A percentile compares a stretch with the other conserved stretches of the same genome.
Evolutionary conservation across 2,888 invertebrate genomes (phyloP).

Genomic region (Caenorhabditis becei): DNA sequence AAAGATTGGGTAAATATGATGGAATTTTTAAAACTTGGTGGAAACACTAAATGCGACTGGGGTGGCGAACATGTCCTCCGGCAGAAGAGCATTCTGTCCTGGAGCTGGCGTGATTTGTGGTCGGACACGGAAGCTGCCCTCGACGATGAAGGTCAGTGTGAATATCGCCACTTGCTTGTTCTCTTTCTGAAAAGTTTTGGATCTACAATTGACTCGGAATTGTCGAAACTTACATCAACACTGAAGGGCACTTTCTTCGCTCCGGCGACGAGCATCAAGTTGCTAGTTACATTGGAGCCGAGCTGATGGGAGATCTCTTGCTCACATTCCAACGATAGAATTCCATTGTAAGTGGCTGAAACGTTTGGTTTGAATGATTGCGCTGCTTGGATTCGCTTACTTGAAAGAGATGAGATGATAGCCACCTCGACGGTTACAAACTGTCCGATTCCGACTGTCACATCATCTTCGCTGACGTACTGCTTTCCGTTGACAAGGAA

Average conservation of each 20-base stretch:
- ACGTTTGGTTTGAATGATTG: background rate
- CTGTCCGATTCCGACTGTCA: constrained; percentile 76
- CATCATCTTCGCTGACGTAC: constrained; percentile 77
- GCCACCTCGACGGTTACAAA: constrained; percentile 69
- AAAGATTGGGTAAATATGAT: background rate
- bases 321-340: constrained; percentile 74
- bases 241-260: constrained; percentile 71
- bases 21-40: constrained; percentile 56
- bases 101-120: constrained; percentile 67
- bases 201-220: background rate
- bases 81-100: constrained; percentile 57
- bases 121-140: constrained; percentile 75
- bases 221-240: constrained; percentile 65
- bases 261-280: constrained; percentile 74
- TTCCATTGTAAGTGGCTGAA: constrained; percentile 71
- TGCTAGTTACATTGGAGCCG: constrained; percentile 66
- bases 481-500: constrained; percentile 71
- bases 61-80: constrained; percentile 69
- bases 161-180: constrained; percentile 36
- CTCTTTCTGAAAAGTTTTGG: constrained; percentile 32
- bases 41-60: constrained; percentile 68
- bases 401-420: constrained; percentile 73
- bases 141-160: constrained; percentile 71
- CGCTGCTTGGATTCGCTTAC: background rate
- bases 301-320: constrained; percentile 76